Base-by-base conservation (phyloP, 1,140 invertebrate genomes). In the Amyelois transitella region DNA sequence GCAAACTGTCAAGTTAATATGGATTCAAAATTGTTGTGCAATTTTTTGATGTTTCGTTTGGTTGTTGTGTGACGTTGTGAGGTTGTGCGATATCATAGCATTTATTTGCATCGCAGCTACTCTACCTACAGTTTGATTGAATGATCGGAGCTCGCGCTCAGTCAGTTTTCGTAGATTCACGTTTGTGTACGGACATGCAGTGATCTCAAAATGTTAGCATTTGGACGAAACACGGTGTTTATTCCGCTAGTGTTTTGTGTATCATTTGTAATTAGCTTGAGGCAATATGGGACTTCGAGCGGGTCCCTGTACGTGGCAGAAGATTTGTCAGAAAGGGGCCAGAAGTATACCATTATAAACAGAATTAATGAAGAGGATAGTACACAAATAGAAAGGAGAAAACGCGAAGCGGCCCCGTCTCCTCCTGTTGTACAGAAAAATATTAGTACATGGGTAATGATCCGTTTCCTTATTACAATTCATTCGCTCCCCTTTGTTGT, bases 381-480 rank as follows among this genome's bases (percentile, higher is more conserved):
- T 52, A 51, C 57, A 51, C 60, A 43, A 44, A 58, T 58, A 43
- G 71, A 75, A 67, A 77, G 84, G 55, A 68, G 66, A 69, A 83
- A 85, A 73, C 75, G 84, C 17, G 80, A 85, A 77, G 72, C 75
- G 19, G 55, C 72, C 25, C 66, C 68, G 18, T 57, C 75, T 58
- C 62, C 69, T 21, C 66, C 73, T 24, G 58, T 64, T 22, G 21
- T 68, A 24, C 69, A 72, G 55, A 78, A 74, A 68, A 86, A 86
- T 62, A 81, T 84, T 55, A 84, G 74, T 78, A 81, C 78, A 72
- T 86, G 82, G 84, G 86, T 88, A 86, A 87, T 58, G 28, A 69
- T 64, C 47, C 22, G 73, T 79, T 77, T 88, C 72, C 76, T 77
- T 72, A 78, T 81, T 84, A 76, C 65, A 32, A 62, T 69, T 63